Evolutionary conservation across 1,140 invertebrate genomes (phyloP), one percentile per base, ranked within the genome.

Genomic region (Polyergus mexicanus): DNA sequence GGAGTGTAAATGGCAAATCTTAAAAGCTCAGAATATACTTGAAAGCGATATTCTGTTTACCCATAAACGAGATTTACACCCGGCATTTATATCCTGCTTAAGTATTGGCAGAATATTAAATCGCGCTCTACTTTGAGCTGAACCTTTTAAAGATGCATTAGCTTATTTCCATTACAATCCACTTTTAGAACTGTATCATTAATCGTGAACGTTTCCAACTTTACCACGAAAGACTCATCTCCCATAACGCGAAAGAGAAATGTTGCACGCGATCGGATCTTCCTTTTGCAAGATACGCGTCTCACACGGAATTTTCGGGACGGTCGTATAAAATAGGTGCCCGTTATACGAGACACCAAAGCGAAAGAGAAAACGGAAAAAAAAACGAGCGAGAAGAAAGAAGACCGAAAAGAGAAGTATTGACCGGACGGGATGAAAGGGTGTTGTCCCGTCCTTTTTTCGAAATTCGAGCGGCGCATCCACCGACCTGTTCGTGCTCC

Each of bases 381-480:
- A 80, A 63, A 51, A 41, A 78, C 72, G 85, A 87, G 87, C 85
- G 47, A 38, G 66, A 22, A 65, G 71, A 54, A 72, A 81, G 84
- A 65, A 68, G 72, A 71, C 83, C 88, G 86, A 92, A 89, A 88
- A 72, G 80, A 72, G 80, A 87, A 87, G 74, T 91, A 90, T 91
- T 91, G 87, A 92, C 88, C 92, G 86, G 78, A 69, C 25, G 78
- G 83, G 63, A 92, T 92, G 91, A 92, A 92, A 92, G 89, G 87
- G 77, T 86, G 87, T 84, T 72, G 87, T 84, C 76, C 90, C 87
- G 91, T 89, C 90, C 90, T 91, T 92, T 47, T 74, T 91, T 89
- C 88, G 85, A 91, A 91, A 92, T 92, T 86, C 88, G 90, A 88
- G 87, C 77, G 89, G 85, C 81, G 77, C 88, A 63, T 75, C 16